Base-by-base conservation (phyloP, 2,888 invertebrate genomes). In the Luperina testacea region DNA sequence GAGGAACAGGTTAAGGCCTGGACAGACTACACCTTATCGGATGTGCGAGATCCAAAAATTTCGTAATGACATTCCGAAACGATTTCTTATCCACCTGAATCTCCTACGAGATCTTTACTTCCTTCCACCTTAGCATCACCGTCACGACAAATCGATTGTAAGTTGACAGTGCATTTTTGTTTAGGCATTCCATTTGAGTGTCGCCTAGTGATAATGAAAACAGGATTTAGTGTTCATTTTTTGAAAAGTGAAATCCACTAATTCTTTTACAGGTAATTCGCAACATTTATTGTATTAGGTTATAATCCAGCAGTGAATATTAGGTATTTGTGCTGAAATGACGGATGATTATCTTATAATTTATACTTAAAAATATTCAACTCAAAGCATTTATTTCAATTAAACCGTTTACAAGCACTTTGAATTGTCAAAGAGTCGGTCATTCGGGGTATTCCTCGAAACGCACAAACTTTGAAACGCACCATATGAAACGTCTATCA, bases 1-100 rank as follows among this genome's bases (percentile, higher is more conserved):
- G 86, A 87, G 82, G 81, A 90, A 92, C 92, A 88, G 91, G 90
- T 93, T 90, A 90, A 88, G 90, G 86, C 89, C 86, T 81, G 84
- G 81, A 77, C 84, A 87, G 84, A 88, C 86, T 86, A 90, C 42
- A 53, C 70, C 59, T 65, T 73, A 77, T 67, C 75, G 61, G 53
- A 65, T 78, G 67, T 72, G 72, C 72, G 32, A 72, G n/a, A 77
- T 76, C 77, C n/a, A 73, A 24, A 75, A 83, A 65, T 59, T 75
- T 59, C 38, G 65, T 59, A 63, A 61, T 53, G 13, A n/a, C 53
- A 27, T 65, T 72, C n/a, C n/a, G 2, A 32, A 27, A 70, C 24
- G 8, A 61, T 82, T 70, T 59, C 27, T 51, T 42, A 15, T 8
- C 32, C 7, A 32, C 45, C 42, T 42, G n/a, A 64, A 69, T 72